Conservation (phyloP, 1,140 invertebrate genomes). For the Eufriesea mexicana region DNA sequence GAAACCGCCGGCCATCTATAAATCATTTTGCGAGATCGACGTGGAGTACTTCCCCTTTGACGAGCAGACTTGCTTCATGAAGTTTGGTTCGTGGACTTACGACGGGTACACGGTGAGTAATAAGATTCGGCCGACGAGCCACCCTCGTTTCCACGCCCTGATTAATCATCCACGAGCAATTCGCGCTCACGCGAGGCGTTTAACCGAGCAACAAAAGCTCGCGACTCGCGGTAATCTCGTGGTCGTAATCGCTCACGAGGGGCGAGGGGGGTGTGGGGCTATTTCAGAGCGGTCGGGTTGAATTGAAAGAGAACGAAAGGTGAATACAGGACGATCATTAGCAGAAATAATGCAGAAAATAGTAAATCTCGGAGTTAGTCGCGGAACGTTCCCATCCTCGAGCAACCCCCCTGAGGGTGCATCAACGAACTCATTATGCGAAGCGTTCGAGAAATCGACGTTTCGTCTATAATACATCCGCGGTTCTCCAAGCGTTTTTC, state of each 20-base stretch:
- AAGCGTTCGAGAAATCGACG: no score
- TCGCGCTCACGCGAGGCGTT: background rate
- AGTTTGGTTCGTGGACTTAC: slow-evolving; percentile 98
- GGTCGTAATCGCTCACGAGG: no score
- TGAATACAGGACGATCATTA: no score
- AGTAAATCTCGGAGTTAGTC: no score
- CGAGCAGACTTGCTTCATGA: slow-evolving; percentile 97
- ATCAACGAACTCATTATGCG: no score
- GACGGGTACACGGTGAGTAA: slow-evolving; percentile 93
- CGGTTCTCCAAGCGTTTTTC: background rate
- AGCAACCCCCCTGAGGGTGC: no score
- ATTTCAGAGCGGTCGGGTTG: no score
- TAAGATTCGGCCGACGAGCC: background rate
- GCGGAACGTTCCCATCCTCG: no score
- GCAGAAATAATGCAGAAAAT: no score
- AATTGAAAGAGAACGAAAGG: no score
- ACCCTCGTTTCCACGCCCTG: background rate
- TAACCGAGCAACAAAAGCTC: background rate
- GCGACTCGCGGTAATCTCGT: background rate
- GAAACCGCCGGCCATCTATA: slow-evolving; percentile 99
- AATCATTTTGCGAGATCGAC: slow-evolving; percentile 98
- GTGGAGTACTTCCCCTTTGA: slow-evolving; percentile 98
- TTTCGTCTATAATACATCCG: no score
- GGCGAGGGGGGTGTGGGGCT: no score
- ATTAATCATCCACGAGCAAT: slow-evolving; percentile 30